phyloP scores from a whole-genome alignment of 1,140 invertebrate genomes.

The Zeugodacus cucurbitae region DNA sequence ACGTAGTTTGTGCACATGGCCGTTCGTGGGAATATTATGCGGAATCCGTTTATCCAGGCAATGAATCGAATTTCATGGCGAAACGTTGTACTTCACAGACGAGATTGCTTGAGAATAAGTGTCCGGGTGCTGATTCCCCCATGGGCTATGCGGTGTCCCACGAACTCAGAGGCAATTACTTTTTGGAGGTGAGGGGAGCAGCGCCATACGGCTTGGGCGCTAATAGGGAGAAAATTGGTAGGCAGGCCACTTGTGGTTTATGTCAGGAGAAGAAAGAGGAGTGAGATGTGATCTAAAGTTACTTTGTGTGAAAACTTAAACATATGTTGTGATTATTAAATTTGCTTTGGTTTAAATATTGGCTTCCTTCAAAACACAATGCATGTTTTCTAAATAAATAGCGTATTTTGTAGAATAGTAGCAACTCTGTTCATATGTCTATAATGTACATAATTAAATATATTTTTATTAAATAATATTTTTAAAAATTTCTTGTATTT shows the following conservation, averaged over 20 bases:
- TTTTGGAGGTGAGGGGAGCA: conserved; percentile 51
- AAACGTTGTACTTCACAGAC: conserved; percentile 55
- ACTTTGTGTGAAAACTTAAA: no score
- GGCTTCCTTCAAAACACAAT: no score
- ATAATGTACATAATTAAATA: no score
- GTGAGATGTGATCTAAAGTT: no score
- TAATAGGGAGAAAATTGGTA: background rate
- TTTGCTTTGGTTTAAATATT: no score
- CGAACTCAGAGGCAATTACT: conserved; percentile 57
- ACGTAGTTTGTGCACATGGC: conserved; percentile 73
- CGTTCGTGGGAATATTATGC: conserved; percentile 73
- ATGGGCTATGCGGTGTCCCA: conserved; percentile 58
- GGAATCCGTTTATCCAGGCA: conserved; percentile 69
- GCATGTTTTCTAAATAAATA: no score
- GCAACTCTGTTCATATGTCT: no score
- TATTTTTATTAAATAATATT: no score
- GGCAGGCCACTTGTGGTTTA: conserved; percentile 44
- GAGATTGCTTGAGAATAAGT: conserved; percentile 49
- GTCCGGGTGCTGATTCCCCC: conserved; percentile 48
- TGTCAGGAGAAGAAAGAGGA: conserved; percentile 40
- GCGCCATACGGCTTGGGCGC: conserved; percentile 51
- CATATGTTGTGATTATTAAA: no score
- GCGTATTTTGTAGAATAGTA: no score
- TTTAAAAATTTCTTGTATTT: no score
- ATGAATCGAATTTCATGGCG: conserved; percentile 58